A percentile compares a stretch with the other conserved stretches of the same genome.
Conservation (phyloP, 2,888 invertebrate genomes). For the Macrosoma leucophasiata region DNA sequence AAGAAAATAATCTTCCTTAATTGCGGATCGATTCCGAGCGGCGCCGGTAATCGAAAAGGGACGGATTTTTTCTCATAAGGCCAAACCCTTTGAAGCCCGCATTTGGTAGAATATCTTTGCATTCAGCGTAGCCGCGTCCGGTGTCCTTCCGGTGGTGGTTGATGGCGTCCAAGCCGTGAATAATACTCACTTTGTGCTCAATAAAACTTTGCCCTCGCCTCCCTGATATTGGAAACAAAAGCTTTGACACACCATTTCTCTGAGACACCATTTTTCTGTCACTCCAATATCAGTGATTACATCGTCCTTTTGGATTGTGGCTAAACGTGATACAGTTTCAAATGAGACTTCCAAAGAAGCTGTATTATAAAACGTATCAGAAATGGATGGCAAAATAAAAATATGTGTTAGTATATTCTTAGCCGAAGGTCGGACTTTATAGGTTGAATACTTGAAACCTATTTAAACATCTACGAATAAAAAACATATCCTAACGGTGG, state of each 20-base stretch:
- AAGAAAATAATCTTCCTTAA: slow-evolving; percentile 42
- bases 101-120: slow-evolving; percentile 71
- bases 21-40: slow-evolving; percentile 55
- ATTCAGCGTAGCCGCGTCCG: slow-evolving; percentile 67
- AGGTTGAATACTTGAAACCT: too few relatives aligned
- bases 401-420: too few relatives aligned
- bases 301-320: slow-evolving; percentile 65
- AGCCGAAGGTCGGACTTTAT: too few relatives aligned
- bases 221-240: slow-evolving; percentile 69
- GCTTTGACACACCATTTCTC: slow-evolving; percentile 67
- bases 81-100: slow-evolving; percentile 64
- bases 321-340: slow-evolving; percentile 60
- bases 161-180: slow-evolving; percentile 64
- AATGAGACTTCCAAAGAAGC: slow-evolving; percentile 51
- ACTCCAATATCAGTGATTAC: slow-evolving; percentile 56
- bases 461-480: too few relatives aligned
- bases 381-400: too few relatives aligned
- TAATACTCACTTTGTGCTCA: slow-evolving; percentile 72
- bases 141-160: slow-evolving; percentile 47
- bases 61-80: slow-evolving; percentile 58
- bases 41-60: slow-evolving; percentile 64
- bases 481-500: too few relatives aligned
- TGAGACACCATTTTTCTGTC: slow-evolving; percentile 37
- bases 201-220: slow-evolving; percentile 68
- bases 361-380: too few relatives aligned